phyloP scores from a whole-genome alignment of 1,140 invertebrate genomes.

The Hyles vespertilio region DNA sequence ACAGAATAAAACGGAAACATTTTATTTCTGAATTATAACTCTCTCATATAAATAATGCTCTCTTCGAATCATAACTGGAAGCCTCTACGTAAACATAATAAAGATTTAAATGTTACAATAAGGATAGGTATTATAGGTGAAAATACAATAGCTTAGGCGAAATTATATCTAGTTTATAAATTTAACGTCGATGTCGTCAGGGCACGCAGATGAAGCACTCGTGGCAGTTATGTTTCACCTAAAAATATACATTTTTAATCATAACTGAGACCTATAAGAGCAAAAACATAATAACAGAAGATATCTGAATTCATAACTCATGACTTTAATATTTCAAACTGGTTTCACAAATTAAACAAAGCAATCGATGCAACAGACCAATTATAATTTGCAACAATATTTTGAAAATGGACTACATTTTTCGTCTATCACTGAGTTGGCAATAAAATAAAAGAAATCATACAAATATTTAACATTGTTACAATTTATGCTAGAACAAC shows the following conservation, averaged over 20 bases:
- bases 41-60: slow-evolving; percentile 67
- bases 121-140: slow-evolving; percentile 32
- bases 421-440: no score
- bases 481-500: no score
- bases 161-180: slow-evolving; percentile 29
- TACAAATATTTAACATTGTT: no score
- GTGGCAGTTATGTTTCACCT: slow-evolving; percentile 62
- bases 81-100: slow-evolving; percentile 65
- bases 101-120: slow-evolving; percentile 41
- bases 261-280: no score
- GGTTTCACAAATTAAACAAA: no score
- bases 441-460: no score
- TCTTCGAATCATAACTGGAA: slow-evolving; percentile 62
- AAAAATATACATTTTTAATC: slow-evolving; percentile 27
- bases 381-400: no score
- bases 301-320: no score
- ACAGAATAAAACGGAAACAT: slow-evolving; percentile 58
- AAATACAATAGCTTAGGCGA: slow-evolving; percentile 36
- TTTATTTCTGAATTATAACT: slow-evolving; percentile 64
- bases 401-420: no score
- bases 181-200: slow-evolving; percentile 29
- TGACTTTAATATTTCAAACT: no score
- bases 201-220: slow-evolving; percentile 25
- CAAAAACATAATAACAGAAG: no score
- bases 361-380: no score